These are phyloP conservation scores for Rhynchotus rufescens DNA, from an alignment of 2,797 vertebrate genomes.

Conservation along the genomic window DNA sequence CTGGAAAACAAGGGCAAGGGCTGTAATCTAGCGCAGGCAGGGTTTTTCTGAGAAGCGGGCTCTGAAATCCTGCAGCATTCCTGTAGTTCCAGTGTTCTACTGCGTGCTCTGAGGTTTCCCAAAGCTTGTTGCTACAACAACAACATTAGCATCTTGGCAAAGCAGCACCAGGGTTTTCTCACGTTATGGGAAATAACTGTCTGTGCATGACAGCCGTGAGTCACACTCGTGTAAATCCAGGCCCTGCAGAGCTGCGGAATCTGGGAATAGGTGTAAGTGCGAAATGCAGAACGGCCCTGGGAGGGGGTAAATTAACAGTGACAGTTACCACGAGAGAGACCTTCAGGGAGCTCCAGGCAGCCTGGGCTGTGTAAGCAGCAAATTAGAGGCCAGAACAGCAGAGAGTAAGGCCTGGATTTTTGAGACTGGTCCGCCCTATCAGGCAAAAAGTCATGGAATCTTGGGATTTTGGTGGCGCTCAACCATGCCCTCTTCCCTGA, in stretches of 20 bases:
- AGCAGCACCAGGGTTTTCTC: not conserved
- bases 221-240: not conserved
- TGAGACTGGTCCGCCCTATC: not conserved
- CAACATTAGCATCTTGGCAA: not conserved
- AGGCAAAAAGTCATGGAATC: not conserved
- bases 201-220: not conserved
- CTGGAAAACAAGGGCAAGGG: not conserved
- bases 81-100: not conserved
- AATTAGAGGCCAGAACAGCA: not conserved
- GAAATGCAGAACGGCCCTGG: not conserved
- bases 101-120: not conserved
- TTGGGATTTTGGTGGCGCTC: not conserved
- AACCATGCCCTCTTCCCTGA: not conserved
- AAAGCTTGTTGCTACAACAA: accelerated
- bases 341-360: not conserved
- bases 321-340: not conserved
- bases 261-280: not conserved
- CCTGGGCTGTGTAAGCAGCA: not conserved
- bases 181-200: not conserved
- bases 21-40: not conserved
- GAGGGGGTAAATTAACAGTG: not conserved
- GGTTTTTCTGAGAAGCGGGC: not conserved
- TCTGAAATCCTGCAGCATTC: not conserved
- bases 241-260: not conserved
- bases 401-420: not conserved